Evolutionary conservation across 1,140 invertebrate genomes (phyloP).

Genomic region (Lordiphosa stackelbergi): DNA sequence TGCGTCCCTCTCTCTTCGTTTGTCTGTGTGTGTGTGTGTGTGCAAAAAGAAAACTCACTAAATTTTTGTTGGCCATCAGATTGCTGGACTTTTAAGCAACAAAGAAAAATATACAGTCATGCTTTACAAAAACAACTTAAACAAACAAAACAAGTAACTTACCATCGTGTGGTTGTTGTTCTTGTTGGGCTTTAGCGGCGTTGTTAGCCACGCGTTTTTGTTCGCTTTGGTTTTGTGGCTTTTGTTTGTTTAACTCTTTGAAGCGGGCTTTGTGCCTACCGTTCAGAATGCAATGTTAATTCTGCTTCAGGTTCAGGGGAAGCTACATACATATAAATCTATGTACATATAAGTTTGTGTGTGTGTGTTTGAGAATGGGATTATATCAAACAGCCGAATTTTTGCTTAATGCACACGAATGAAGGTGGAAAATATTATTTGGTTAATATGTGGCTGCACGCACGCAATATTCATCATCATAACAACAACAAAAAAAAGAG

Average conservation of each 20-base stretch:
- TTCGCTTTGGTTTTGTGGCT: constrained; percentile 1
- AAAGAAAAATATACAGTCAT: constrained; percentile 10
- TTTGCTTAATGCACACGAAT: neutral
- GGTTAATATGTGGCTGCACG: constrained; percentile 4
- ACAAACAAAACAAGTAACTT: constrained; percentile 1
- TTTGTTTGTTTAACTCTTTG: constrained; percentile 2
- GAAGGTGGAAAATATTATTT: neutral
- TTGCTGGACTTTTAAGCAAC: neutral
- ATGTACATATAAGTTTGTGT: no score
- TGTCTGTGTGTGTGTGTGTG: constrained; percentile 6
- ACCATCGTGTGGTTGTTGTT: constrained; percentile 11
- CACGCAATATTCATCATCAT: constrained; percentile 9
- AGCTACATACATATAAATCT: no score
- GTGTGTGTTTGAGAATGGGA: no score
- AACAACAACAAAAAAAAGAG: constrained; percentile 4
- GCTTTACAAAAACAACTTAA: constrained; percentile 1
- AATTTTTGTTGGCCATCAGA: neutral
- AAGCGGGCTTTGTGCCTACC: neutral
- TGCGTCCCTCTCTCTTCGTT: neutral
- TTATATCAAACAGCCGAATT: no score
- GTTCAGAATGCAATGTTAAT: constrained; percentile 2
- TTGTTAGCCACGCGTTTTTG: constrained; percentile 10
- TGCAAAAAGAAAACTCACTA: constrained; percentile 16
- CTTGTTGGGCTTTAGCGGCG: constrained; percentile 3
- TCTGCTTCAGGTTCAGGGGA: constrained; percentile 1